Base-by-base conservation (phyloP, 1,140 invertebrate genomes). In the Calephelis nemesis region DNA sequence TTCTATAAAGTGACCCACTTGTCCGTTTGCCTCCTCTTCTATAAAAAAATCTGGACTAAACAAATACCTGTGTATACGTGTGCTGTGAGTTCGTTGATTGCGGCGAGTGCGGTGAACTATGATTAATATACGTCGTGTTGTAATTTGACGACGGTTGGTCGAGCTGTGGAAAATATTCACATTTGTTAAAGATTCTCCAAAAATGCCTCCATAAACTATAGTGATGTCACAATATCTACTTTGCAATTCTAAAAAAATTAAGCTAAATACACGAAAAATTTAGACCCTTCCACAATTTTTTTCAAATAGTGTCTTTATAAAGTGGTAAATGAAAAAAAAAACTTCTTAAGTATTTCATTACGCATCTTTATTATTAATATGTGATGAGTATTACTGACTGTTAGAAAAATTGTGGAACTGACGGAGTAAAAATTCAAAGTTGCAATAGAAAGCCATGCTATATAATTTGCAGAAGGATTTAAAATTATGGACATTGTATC, bases 111-210 rank as follows among this genome's bases (percentile, higher is more conserved):
- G 85, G 82, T 54, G 87, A 86, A 76, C 79, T 88, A 82, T 91
- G 88, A 75, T 91, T 91, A 62, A 89, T 85, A 65, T 91, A 91
- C 66, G 81, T 78, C 52, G 84, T 78, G 71, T 84, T 91, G 74
- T 91, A 91, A 72, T 72, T 88, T 63, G 85, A 82, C 65, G 84
- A 83, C 19, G 88, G 87, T 5, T 84, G 74, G 71, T 91, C 88
- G 78, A 91, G 73, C 88, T 91, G 82, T 9, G 4, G 48, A 77
- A 52, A 73, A 65, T 68, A 73, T 6, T 12, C 3, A 40, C 0
- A 47, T 13, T 10, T 47, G 8, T 76, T 68, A 69, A 75, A 63
- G 49, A 30, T 45, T 50, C 30, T 45, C 42, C 8, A 45, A 45
- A 45, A 45, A 9, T 45, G 8, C 5, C 0, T 45, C 8, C 42